Conservation (phyloP, 2,797 vertebrate genomes). For the Enteromius viviparus region DNA sequence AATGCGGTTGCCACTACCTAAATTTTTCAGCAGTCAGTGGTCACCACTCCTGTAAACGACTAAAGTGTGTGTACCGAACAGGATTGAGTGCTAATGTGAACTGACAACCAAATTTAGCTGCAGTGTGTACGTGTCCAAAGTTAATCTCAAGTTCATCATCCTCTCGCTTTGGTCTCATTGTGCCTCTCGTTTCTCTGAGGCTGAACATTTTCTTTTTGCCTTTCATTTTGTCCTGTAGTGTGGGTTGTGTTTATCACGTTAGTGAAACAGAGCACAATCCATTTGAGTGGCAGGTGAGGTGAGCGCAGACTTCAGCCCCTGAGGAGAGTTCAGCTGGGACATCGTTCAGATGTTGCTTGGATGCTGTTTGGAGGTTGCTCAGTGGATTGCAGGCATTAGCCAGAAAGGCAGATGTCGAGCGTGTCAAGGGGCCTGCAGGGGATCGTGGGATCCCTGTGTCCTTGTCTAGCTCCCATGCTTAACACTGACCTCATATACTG, state of each 20-base stretch:
- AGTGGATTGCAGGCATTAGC: constrained; percentile 10
- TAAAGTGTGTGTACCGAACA: not conserved
- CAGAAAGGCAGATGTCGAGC: constrained; percentile 47
- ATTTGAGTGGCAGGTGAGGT: constrained; percentile 28
- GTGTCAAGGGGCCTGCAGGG: constrained; percentile 32
- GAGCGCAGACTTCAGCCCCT: not conserved
- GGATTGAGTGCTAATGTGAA: not conserved
- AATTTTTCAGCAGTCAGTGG: not conserved
- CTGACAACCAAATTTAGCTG: not conserved
- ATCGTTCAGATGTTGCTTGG: constrained; percentile 19
- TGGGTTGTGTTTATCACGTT: not conserved
- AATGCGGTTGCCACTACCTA: not conserved
- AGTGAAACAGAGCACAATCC: constrained; percentile 19
- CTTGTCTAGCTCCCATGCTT: constrained; percentile 36
- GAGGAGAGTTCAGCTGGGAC: constrained; percentile 26
- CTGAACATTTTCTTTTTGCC: not conserved
- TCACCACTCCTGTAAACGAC: not conserved
- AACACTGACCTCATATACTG: constrained; percentile 32
- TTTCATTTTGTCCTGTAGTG: not conserved
- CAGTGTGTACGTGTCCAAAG: not conserved
- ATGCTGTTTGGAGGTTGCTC: constrained; percentile 27
- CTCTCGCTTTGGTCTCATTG: not conserved
- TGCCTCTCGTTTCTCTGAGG: no score
- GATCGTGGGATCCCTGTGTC: constrained; percentile 33
- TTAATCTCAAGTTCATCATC: not conserved